Evolutionary conservation across 2,113 vertebrate species (phyloP), one percentile per base, ranked within the genome.

Genomic region (Vombatus ursinus): DNA sequence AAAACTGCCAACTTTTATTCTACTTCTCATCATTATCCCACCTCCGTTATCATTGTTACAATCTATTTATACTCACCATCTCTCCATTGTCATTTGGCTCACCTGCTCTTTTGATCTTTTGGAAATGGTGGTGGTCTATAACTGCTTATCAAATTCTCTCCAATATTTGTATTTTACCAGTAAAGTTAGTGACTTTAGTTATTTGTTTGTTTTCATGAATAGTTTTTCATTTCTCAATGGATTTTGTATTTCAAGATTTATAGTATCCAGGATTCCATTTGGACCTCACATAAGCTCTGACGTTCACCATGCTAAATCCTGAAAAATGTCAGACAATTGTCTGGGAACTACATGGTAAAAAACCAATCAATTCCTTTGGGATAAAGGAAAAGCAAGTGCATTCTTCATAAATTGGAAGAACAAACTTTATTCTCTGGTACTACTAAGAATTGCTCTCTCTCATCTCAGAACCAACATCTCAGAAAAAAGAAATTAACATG

Each of bases 201-300:
- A 61, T 61, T 61, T 61, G n/a, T n/a, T n/a, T n/a, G 26, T 68
- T 68, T 68, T n/a, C 61, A 37, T n/a, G 61, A 37, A 11, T n/a
- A 68, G 3, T 68, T 37, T 37, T n/a, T n/a, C 61, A 37, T 68
- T 68, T 68, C 61, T n/a, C n/a, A n/a, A 10, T 61, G 94, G 28
- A 61, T 89, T 77, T 68, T 95, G 89, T 54, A 95, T 94, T 92
- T 90, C 31, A 37, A 53, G 52, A 94, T 92, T 68, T 9, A 37
- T 28, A 84, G 3, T 90, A 94, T 93, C 37, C 93, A 92, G 22
- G 51, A 77, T 90, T 77, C 90, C 77, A 92, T 92, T 92, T 49
- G 90, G 23, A 93, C 47, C 90, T 92, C 90, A 57, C 84, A 28
- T 93, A 51, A 95, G 50, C 37, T 90, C 37, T 90, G 14, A 50